A percentile compares a stretch with the other conserved stretches of the same genome.
Evolutionary conservation across 1,140 invertebrate genomes (phyloP).

Genomic region (Caenorhabditis remanei): DNA sequence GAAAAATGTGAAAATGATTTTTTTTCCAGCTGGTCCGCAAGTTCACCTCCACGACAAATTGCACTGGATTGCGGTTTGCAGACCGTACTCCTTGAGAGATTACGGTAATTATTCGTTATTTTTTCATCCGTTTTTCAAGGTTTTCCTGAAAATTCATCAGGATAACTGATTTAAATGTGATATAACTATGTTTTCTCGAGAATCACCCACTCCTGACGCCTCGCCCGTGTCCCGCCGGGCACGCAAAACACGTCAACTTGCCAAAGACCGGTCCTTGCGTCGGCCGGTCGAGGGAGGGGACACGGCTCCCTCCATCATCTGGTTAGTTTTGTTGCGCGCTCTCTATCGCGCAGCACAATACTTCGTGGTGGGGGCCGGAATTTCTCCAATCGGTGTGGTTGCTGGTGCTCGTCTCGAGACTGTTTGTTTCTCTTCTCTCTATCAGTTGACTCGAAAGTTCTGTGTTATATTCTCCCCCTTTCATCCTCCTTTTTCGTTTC

Average conservation of each 20-base stretch:
- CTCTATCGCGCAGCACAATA: slow-evolving; percentile 42
- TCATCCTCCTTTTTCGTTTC: slow-evolving; percentile 5
- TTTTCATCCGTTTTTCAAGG: too few species aligned
- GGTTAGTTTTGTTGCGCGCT: slow-evolving; percentile 4
- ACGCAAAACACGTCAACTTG: slow-evolving; percentile 45
- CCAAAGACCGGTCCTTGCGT: slow-evolving; percentile 51
- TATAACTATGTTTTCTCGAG: too few species aligned
- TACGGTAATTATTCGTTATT: background rate
- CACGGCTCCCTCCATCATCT: slow-evolving; percentile 44
- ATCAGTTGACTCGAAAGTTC: slow-evolving; percentile 55
- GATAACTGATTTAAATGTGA: too few species aligned
- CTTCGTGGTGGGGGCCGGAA: slow-evolving; percentile 16
- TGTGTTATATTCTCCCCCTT: slow-evolving; percentile 12
- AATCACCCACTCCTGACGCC: background rate
- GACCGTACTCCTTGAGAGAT: background rate
- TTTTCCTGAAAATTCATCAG: too few species aligned
- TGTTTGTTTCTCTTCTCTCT: slow-evolving; percentile 43
- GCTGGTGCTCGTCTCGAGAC: slow-evolving; percentile 28
- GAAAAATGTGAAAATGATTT: background rate
- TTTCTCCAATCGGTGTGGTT: background rate
- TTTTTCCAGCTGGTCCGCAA: background rate
- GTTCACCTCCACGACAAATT: slow-evolving; percentile 19
- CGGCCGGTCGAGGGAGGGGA: slow-evolving; percentile 11
- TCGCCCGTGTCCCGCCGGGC: background rate
- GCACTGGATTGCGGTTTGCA: background rate